Evolutionary conservation across 53 echinoderm and acorn worm species (phyloP), one percentile per base, ranked within the genome.

Genomic region (Henricia sp.): DNA sequence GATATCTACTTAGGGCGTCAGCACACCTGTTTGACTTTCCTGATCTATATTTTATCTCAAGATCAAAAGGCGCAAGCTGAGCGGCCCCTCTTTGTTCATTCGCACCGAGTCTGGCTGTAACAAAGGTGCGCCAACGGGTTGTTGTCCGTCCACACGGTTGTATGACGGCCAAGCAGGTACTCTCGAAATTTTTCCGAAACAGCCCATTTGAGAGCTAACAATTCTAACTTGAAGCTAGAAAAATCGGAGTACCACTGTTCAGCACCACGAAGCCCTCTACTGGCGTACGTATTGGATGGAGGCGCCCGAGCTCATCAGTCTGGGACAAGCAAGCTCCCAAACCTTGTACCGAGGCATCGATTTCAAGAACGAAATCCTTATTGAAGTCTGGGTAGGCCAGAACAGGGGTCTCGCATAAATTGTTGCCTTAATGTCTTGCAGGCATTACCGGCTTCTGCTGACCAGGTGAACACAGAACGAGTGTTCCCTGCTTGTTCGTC

Each of bases 11-110:
- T n/a, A n/a, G n/a, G n/a, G 67, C 52, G 38, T 82, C 67, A 2
- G 82, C 82, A 50, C 82, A 82, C 50, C 29, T 41, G 26, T 74
- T 82, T 1, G 65, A 63, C 50, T 44, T 60, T 8, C 78, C 78
- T 25, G 78, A 23, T 6, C 70, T 36, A 21, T 68, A 83, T 38
- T 33, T 44, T 13, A 83, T 69, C 5, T 83, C 84, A 19, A 84
- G 32, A 24, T 70, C 84, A 84, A 53, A 84, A 32, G 70, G 54
- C 4, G 84, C 84, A 23, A 84, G 84, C 58, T 84, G 84, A n/a
- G 56, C 84, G 12, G 65, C 57, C 84, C 84, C 69, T 19, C 85
- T 35, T 3, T 55, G 57, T 46, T 85, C 85, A 41, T 63, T 71
- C 2, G 75, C 86, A 27, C 86, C 74, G 27, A 85, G 30, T 51